These are phyloP conservation scores for Rhodeus uyekii DNA, from an alignment of 2,797 vertebrate genomes.

Conservation along the genomic window DNA sequence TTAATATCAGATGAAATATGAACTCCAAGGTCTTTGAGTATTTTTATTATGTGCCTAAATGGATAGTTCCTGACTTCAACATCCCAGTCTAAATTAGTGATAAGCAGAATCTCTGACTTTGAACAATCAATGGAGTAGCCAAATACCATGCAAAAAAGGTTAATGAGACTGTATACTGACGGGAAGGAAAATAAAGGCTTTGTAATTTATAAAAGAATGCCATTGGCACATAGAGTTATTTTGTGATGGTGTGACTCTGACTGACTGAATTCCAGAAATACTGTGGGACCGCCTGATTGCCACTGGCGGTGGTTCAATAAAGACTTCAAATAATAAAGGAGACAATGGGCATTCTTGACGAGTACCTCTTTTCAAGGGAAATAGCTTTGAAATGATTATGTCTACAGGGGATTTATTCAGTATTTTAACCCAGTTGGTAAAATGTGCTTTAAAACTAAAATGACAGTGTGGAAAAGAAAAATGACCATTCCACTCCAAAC, in stretches of 20 bases:
- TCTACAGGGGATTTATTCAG: background rate
- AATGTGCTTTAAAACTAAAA: slow-evolving; percentile 14
- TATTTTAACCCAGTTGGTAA: background rate
- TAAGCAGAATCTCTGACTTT: background rate
- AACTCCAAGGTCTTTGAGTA: background rate
- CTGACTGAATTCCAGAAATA: background rate
- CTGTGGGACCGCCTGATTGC: background rate
- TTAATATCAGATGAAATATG: background rate
- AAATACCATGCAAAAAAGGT: background rate
- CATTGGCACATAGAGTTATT: background rate
- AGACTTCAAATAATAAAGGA: background rate
- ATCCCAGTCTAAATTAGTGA: background rate
- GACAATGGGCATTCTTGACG: background rate
- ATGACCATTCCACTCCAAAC: background rate
- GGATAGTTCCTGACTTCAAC: background rate
- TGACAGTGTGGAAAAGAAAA: background rate
- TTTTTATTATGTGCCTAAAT: background rate
- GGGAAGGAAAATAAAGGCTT: background rate
- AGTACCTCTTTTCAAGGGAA: background rate
- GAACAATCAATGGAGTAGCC: background rate
- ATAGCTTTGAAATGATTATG: slow-evolving; percentile 1
- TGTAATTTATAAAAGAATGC: slow-evolving; percentile 1
- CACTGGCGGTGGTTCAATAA: background rate
- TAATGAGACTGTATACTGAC: background rate
- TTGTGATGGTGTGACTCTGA: background rate